Percentiles rank a stretch among this genome's conserved stretches.
These are phyloP conservation scores for Phaethornis superciliosus DNA, from an alignment of 2,113 vertebrate genomes.

Conservation along the genomic window DNA sequence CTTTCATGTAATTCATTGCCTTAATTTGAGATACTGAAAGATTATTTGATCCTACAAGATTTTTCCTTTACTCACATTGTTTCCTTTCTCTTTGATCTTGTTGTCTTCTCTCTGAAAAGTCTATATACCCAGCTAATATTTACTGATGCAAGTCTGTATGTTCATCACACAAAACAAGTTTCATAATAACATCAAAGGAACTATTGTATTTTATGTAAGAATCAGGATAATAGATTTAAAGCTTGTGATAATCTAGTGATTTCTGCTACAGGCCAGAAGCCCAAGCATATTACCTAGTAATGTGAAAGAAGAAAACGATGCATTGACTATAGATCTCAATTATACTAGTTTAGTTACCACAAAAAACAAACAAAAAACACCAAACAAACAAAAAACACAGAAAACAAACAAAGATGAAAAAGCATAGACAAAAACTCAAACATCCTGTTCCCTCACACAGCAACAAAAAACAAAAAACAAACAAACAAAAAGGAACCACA, in stretches of 20 bases:
- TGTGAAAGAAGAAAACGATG: neutral
- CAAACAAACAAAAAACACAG: neutral
- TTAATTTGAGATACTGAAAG: neutral
- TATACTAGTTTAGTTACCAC: neutral
- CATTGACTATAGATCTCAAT: neutral
- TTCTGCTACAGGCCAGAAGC: neutral
- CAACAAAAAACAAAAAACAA: neutral
- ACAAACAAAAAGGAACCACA: neutral
- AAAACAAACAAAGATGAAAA: neutral
- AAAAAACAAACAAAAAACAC: neutral
- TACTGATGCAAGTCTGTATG: neutral
- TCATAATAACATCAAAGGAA: neutral
- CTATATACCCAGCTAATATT: neutral
- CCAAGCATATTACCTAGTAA: neutral
- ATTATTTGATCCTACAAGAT: neutral
- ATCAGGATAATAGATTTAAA: neutral
- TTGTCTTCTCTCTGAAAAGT: neutral
- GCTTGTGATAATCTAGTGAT: neutral
- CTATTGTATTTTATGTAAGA: neutral
- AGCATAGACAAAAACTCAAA: no score
- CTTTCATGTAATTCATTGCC: neutral
- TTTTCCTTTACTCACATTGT: neutral
- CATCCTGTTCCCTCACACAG: no score
- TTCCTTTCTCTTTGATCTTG: neutral
- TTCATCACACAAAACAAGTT: neutral